Evolutionary conservation across 2,113 vertebrate species (phyloP).

Genomic region (Actenoides lindsayi): DNA sequence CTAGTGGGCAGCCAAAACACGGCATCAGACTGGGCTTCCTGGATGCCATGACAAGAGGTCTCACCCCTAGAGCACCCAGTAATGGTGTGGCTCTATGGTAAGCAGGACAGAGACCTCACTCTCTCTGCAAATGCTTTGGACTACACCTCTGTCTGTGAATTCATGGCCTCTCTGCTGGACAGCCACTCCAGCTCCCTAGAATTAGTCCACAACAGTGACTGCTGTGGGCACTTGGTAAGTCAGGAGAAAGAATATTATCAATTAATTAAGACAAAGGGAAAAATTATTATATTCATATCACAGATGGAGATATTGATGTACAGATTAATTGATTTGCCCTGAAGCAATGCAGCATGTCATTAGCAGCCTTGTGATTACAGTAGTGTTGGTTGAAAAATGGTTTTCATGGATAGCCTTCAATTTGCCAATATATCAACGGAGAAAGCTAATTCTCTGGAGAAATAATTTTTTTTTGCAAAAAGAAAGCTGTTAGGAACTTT

Average conservation of each 20-base stretch:
- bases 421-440: conserved; percentile 18
- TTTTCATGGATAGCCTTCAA: not conserved
- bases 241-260: conserved; percentile 2
- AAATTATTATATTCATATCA: conserved; percentile 55
- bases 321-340: conserved; percentile 65
- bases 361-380: conserved; percentile 42
- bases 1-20: not conserved
- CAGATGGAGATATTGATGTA: conserved; percentile 64
- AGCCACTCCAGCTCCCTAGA: not conserved
- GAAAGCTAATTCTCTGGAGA: not conserved
- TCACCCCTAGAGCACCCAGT: not conserved
- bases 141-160: not conserved
- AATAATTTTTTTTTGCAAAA: not conserved
- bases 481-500: not conserved
- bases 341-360: conserved; percentile 41
- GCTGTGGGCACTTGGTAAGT: not conserved
- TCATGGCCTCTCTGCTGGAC: not conserved
- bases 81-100: fast-evolving
- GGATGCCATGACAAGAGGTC: not conserved
- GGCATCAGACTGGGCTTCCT: fast-evolving
- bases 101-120: not conserved
- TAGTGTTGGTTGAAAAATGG: not conserved
- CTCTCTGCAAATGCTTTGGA: fast-evolving
- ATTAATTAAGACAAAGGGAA: conserved; percentile 46
- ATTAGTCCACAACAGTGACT: not conserved